Base-by-base conservation (phyloP, 1,140 invertebrate genomes). In the Diprion similis region DNA sequence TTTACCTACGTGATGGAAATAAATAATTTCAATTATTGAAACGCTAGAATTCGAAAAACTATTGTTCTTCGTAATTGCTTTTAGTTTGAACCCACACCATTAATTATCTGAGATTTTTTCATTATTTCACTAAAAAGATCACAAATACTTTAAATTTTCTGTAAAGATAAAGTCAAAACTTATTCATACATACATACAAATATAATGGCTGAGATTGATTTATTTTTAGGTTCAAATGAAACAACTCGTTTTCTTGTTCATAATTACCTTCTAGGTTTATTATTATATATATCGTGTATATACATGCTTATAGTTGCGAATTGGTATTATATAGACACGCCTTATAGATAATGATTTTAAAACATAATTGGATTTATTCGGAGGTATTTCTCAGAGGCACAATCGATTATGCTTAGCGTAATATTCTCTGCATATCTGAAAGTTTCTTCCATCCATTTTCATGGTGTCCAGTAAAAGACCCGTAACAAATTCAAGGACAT, bases 351-450 rank as follows among this genome's bases (percentile, higher is more conserved):
- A 59, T 59, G 11, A 59, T 59, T 8, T 59, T 3, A 17, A 59
- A 59, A 59, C 51, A 59, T 59, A 59, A 59, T 10, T 59, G n/a
- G 15, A 59, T 59, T 15, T 9, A 59, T 59, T 59, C 2, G 51
- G n/a, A 59, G 51, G n/a, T 59, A 59, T 59, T 59, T 59, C 9
- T 59, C 51, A 59, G 51, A 59, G 51, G 51, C 51, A 59, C 51
- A 59, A 59, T 59, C 51, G 51, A 59, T 59, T 59, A 15, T 59
- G 6, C 24, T 59, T 59, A 59, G 51, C 7, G n/a, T 17, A 59
- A 59, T 59, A 17, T 59, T 51, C 51, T 59, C 11, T 59, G n/a
- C 51, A 59, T 13, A 59, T 13, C 0, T 15, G 9, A 15, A 59
- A 59, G 0, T 37, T 37, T 37, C 24, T 37, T 37, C 24, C 6